Evolutionary conservation across 2,888 invertebrate species (phyloP).

Genomic region (Cataglyphis rosenhaueri): DNA sequence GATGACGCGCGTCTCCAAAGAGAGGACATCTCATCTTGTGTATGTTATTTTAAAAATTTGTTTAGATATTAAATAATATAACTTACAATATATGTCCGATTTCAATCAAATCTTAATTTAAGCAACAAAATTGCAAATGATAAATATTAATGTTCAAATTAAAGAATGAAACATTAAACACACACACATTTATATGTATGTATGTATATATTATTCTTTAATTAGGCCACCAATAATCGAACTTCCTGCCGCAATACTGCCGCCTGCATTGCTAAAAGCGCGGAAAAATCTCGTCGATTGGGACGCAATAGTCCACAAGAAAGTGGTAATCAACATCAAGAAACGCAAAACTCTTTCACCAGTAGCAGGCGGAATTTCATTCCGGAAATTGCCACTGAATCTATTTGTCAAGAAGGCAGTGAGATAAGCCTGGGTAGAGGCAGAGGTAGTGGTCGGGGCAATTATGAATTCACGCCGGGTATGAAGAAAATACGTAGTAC

Average conservation of each 20-base stretch:
- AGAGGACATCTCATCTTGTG: slow-evolving; percentile 7
- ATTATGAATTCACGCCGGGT: background rate
- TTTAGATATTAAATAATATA: slow-evolving; percentile 1
- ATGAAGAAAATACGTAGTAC: slow-evolving; percentile 48
- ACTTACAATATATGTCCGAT: background rate
- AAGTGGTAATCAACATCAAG: slow-evolving; percentile 3
- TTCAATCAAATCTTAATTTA: background rate
- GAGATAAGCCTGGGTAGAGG: slow-evolving; percentile 56
- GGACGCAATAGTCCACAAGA: slow-evolving; percentile 7
- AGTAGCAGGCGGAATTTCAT: slow-evolving; percentile 25
- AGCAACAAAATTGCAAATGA: background rate
- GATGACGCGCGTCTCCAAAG: slow-evolving; percentile 23
- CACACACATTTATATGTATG: background rate
- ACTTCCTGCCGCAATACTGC: slow-evolving; percentile 30
- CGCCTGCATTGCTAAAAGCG: slow-evolving; percentile 39
- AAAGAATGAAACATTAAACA: background rate
- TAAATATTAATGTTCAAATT: background rate
- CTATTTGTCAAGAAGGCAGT: slow-evolving; percentile 60
- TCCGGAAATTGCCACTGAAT: slow-evolving; percentile 61
- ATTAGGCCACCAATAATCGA: slow-evolving; percentile 18
- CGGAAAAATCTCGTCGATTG: slow-evolving; percentile 36
- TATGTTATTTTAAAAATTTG: slow-evolving; percentile 22
- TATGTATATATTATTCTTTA: background rate
- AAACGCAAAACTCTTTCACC: background rate
- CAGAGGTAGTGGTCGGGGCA: slow-evolving; percentile 30